Percentiles rank a stretch among this genome's conserved stretches.
phyloP scores from a whole-genome alignment of 2,797 vertebrate species.

The Poecilia gillii region DNA sequence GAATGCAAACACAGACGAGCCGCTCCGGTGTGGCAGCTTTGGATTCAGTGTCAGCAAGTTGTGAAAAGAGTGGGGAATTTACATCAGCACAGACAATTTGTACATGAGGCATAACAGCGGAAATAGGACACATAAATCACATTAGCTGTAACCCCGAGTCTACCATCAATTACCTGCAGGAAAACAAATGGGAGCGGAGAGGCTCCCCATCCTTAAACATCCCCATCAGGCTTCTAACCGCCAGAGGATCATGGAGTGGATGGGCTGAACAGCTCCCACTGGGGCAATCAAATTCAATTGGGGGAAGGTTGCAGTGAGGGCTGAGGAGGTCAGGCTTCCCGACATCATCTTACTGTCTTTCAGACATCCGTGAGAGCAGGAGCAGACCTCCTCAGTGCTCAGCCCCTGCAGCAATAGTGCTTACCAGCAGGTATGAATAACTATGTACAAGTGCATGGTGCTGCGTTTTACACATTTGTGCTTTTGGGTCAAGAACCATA shows the following conservation, averaged over 20 bases:
- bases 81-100: slow-evolving; percentile 83
- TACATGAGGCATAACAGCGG: slow-evolving; percentile 83
- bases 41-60: slow-evolving; percentile 77
- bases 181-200: slow-evolving; percentile 81
- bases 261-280: slow-evolving; percentile 48
- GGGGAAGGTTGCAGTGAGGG: not conserved
- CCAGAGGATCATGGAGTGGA: slow-evolving; percentile 60
- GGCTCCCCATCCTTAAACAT: slow-evolving; percentile 75
- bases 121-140: slow-evolving; percentile 86
- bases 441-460: not conserved
- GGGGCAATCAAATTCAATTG: slow-evolving; percentile 48
- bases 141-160: slow-evolving; percentile 80
- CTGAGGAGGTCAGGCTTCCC: not conserved
- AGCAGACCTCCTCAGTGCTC: slow-evolving; percentile 23
- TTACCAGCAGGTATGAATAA: slow-evolving; percentile 13
- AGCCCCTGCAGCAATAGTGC: slow-evolving; percentile 7
- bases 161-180: slow-evolving; percentile 81
- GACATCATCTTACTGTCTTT: not conserved
- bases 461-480: slow-evolving; percentile 12
- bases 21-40: slow-evolving; percentile 57
- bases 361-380: slow-evolving; percentile 17
- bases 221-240: slow-evolving; percentile 69
- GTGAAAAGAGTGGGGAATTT: slow-evolving; percentile 76
- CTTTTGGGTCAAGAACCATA: slow-evolving; percentile 37
- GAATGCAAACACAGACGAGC: slow-evolving; percentile 74